phyloP scores from a whole-genome alignment of 2,888 invertebrate genomes.

The Eristalinus sepulchralis region DNA sequence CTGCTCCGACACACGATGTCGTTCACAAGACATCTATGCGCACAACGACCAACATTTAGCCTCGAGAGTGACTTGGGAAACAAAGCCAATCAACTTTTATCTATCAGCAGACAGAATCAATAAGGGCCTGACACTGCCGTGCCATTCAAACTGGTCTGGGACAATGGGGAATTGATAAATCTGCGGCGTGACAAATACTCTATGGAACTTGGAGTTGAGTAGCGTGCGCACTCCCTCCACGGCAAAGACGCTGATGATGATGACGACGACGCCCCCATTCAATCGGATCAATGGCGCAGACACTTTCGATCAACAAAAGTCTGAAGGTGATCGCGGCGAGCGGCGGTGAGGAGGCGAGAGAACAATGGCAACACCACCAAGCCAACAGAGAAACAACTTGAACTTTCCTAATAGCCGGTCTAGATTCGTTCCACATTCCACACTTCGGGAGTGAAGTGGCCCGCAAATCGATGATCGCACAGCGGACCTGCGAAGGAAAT shows the following conservation, averaged over 20 bases:
- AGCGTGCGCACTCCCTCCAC: not conserved
- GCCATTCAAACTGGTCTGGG: slow-evolving; percentile 2
- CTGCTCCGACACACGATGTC: not conserved
- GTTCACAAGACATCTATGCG: not conserved
- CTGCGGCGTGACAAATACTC: slow-evolving; percentile 42
- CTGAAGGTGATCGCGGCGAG: not conserved
- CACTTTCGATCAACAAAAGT: slow-evolving; percentile 35
- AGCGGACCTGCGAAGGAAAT: slow-evolving; percentile 11
- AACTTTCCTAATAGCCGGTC: slow-evolving; percentile 26
- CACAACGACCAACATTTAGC: slow-evolving; percentile 11
- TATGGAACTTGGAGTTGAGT: not conserved
- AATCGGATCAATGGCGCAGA: slow-evolving; percentile 16
- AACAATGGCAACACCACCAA: not conserved
- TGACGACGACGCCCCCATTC: slow-evolving; percentile 8
- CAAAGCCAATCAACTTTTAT: slow-evolving; percentile 57
- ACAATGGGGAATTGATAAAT: slow-evolving; percentile 58
- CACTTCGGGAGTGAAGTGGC: slow-evolving; percentile 1
- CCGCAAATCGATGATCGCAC: slow-evolving; percentile 39
- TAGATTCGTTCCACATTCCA: slow-evolving; percentile 46
- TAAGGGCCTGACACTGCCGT: slow-evolving; percentile 24
- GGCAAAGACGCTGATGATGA: not conserved
- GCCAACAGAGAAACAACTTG: slow-evolving; percentile 14
- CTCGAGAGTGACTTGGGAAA: slow-evolving; percentile 15
- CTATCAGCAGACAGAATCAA: slow-evolving; percentile 43
- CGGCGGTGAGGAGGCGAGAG: not conserved